A percentile compares a stretch with the other conserved stretches of the same genome.
These are phyloP conservation scores for Phortica variegata DNA, from an alignment of 1,140 invertebrate genomes.

Conservation along the genomic window DNA sequence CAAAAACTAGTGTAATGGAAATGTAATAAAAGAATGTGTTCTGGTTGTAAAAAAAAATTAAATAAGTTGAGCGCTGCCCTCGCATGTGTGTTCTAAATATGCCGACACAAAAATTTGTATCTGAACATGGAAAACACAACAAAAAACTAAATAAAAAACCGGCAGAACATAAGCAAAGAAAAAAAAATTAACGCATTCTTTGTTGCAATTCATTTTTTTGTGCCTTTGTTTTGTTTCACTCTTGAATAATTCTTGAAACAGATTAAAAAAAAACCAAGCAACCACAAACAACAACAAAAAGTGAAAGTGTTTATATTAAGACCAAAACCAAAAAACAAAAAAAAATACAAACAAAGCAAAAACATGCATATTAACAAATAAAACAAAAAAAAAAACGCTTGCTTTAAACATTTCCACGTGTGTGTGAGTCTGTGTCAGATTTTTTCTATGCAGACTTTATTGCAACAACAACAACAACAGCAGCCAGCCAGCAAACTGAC, in stretches of 20 bases:
- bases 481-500: constrained; percentile 22
- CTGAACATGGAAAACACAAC: constrained; percentile 17
- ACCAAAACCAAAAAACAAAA: constrained; percentile 12
- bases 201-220: not conserved
- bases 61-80: too few species aligned
- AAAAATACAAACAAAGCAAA: not conserved
- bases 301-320: constrained; percentile 41
- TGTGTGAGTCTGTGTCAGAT: constrained; percentile 3
- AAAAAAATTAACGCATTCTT: not conserved
- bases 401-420: constrained; percentile 15
- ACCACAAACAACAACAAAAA: constrained; percentile 22
- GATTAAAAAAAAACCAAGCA: constrained; percentile 11
- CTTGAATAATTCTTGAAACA: constrained; percentile 29
- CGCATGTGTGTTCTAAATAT: not conserved
- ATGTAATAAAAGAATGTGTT: too few species aligned
- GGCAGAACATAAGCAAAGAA: not conserved
- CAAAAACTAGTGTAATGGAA: constrained; percentile 11
- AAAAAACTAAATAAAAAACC: constrained; percentile 2
- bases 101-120: not conserved
- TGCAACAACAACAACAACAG: not conserved
- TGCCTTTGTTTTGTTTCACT: constrained; percentile 14
- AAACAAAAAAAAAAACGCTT: constrained; percentile 13
- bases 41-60: constrained; percentile 17
- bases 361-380: not conserved
- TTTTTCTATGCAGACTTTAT: constrained; percentile 22